Conservation (phyloP, 2,888 invertebrate genomes). For the Charanyca ferruginea region DNA sequence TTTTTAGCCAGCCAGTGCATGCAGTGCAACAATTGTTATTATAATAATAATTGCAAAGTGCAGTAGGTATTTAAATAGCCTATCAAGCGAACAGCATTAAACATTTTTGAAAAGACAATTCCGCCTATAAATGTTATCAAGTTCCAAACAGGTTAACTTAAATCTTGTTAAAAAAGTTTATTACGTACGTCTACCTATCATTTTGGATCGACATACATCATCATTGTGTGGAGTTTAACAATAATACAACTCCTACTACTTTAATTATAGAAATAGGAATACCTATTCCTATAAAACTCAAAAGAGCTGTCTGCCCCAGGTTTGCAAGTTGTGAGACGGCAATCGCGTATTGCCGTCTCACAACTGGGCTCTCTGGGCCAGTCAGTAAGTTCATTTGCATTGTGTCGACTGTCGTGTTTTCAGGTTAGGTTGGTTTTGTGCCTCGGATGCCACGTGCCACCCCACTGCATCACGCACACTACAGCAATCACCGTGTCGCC, state of each 20-base stretch:
- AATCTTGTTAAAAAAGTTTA: not conserved
- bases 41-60: not conserved
- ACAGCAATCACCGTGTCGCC: conserved; percentile 2
- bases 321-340: conserved; percentile 68
- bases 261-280: too few relatives aligned
- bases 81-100: not conserved
- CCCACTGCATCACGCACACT: conserved; percentile 45
- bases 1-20: conserved; percentile 76
- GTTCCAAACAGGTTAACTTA: not conserved
- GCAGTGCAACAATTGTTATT: conserved; percentile 41
- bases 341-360: too few relatives aligned
- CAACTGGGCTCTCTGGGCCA: too few relatives aligned
- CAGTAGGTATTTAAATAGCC: not conserved
- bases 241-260: too few relatives aligned
- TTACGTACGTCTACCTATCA: too few relatives aligned
- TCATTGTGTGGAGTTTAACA: conserved; percentile 78
- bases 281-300: conserved; percentile 87
- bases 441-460: conserved; percentile 11
- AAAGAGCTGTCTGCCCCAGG: conserved; percentile 75
- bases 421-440: conserved; percentile 42
- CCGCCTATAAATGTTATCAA: not conserved
- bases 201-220: conserved; percentile 55
- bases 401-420: conserved; percentile 71
- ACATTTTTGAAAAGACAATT: not conserved
- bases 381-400: conserved; percentile 87